Evolutionary conservation across 2,797 vertebrate species (phyloP), one percentile per base, ranked within the genome.

Genomic region (Heliangelus exortis): DNA sequence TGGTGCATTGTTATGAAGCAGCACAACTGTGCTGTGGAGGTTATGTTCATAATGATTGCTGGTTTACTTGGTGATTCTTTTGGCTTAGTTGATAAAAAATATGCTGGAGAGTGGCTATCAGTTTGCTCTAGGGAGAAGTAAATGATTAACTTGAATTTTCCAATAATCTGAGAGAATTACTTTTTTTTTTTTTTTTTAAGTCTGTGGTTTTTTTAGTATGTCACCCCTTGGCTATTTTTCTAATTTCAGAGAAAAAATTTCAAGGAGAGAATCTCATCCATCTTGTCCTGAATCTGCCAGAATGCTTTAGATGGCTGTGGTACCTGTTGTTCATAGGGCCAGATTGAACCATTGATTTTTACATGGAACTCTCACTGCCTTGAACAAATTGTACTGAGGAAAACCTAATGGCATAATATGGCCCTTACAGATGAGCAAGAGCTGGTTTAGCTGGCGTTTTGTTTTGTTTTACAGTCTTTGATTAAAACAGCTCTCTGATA

Each of bases 321-420:
- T 84, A 53, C 53, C 45, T 72, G 59, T 41, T 89, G 45, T 89
- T 95, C 75, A 74, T 33, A 59, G 39, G 31, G n/a, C 39, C 29
- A 67, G 84, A 93, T 31, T 1, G 15, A 93, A 88, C 21, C 28
- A 96, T 89, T 93, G 93, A 95, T 95, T 96, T 96, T 90, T 83
- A 53, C 15, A 3, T 34, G 59, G 80, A 86, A 66, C 39, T 95
- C 51, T 53, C 6, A 26, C 47, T 94, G 39, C 48, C 28, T 61
- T 65, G 69, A 81, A 88, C 25, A 88, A 83, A 80, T 34, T 81
- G 36, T 55, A 53, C 50, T 33, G 47, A 78, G 69, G 54, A 61
- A 86, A 95, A 95, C 54, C 36, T 86, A 67, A 73, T 68, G 47
- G 28, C 17, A 39, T 48, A 84, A 43, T 57, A 26, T 41, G 66